A percentile compares a stretch with the other conserved stretches of the same genome.
Evolutionary conservation across 2,888 invertebrate species (phyloP).

Genomic region (Drosophila limbata): DNA sequence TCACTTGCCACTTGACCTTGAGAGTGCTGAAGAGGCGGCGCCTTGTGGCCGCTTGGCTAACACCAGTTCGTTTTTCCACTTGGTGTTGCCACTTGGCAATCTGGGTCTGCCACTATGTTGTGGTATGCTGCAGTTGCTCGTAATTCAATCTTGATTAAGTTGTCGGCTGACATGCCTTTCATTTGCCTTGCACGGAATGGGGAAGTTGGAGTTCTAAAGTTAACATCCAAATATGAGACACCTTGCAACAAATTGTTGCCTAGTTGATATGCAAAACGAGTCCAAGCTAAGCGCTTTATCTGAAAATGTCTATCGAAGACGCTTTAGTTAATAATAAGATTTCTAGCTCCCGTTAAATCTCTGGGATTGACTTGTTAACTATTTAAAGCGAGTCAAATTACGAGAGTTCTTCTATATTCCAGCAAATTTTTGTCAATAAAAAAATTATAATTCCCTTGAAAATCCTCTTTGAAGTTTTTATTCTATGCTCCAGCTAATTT

Average conservation of each 20-base stretch:
- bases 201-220: neutral
- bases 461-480: no score
- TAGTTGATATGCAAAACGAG: neutral
- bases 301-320: neutral
- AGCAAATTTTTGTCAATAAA: no score
- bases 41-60: constrained; percentile 20
- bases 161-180: constrained; percentile 5
- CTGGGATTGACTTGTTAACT: neutral
- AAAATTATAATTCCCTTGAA: no score
- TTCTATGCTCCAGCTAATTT: no score
- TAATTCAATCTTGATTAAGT: constrained; percentile 33
- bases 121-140: constrained; percentile 11
- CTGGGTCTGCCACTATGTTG: constrained; percentile 3
- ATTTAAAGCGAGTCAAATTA: neutral
- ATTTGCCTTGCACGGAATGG: constrained; percentile 1
- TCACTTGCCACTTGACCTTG: constrained; percentile 77
- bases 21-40: constrained; percentile 21
- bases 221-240: constrained; percentile 2
- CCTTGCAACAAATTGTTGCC: constrained; percentile 1
- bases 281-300: neutral
- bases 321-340: neutral
- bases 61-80: constrained; percentile 16
- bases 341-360: neutral
- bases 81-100: neutral
- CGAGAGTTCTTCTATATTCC: no score